Evolutionary conservation across 2,113 vertebrate species (phyloP).

Genomic region (Eurypyga helias): DNA sequence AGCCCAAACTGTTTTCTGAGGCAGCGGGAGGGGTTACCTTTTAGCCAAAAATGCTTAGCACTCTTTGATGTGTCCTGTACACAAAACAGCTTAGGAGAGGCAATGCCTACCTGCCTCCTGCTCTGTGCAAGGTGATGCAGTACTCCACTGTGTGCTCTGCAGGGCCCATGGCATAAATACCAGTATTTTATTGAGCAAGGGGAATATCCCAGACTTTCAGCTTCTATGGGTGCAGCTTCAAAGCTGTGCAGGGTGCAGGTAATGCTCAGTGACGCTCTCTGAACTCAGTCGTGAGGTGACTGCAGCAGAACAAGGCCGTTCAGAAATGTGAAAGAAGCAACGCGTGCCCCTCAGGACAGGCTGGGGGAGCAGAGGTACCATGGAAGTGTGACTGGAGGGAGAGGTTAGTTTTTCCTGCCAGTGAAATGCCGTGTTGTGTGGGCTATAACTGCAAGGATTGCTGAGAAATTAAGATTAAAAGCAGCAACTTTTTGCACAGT

Average conservation of each 20-base stretch:
- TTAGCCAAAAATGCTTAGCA: neutral
- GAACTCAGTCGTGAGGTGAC: neutral
- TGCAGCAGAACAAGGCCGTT: neutral
- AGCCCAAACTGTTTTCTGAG: neutral
- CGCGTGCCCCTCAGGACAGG: accelerated
- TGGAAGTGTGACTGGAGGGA: neutral
- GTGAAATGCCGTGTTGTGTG: neutral
- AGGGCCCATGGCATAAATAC: neutral
- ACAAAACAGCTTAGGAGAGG: neutral
- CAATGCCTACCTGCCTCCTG: neutral
- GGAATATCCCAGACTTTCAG: neutral
- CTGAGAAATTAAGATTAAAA: neutral
- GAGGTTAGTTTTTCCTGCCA: neutral
- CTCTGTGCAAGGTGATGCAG: neutral
- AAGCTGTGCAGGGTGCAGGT: neutral
- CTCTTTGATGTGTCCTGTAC: neutral
- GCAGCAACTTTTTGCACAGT: neutral
- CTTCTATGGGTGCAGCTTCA: neutral
- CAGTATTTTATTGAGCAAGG: neutral
- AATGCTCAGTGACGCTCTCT: accelerated
- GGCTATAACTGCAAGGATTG: neutral
- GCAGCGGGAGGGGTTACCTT: neutral
- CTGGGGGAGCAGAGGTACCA: neutral
- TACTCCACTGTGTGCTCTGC: neutral
- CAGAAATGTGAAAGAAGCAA: neutral